Conservation (phyloP, 2,113 vertebrate genomes). For the Ctenodactylus gundi region DNA sequence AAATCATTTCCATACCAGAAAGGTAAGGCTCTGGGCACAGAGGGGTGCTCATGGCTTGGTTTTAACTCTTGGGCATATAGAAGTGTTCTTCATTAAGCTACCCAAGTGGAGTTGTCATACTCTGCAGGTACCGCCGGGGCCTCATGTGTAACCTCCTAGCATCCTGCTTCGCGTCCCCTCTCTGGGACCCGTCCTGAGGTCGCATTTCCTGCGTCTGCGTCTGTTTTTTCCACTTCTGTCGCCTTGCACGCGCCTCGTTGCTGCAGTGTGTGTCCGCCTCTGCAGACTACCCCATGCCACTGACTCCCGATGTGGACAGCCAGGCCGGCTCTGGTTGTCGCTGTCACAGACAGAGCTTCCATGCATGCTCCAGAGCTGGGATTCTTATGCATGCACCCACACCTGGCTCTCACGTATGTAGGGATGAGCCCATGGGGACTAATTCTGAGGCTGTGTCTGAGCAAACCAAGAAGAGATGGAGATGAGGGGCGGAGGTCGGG, state of each 20-base stretch:
- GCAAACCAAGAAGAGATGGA: not conserved
- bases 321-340: not conserved
- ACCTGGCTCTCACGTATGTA: not conserved
- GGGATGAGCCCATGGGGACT: rapidly evolving
- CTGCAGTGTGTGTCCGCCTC: not conserved
- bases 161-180: not conserved
- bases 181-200: not conserved
- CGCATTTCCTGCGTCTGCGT: not conserved
- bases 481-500: not conserved
- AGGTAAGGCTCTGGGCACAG: too few relatives aligned
- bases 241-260: too few relatives aligned
- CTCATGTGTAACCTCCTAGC: not conserved
- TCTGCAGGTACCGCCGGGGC: not conserved
- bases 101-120: too few relatives aligned
- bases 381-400: not conserved
- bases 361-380: not conserved
- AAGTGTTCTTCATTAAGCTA: not conserved
- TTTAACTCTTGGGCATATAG: not conserved
- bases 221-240: not conserved
- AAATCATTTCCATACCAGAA: not conserved
- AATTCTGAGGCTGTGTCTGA: not conserved
- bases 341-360: not conserved
- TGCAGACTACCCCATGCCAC: rapidly evolving
- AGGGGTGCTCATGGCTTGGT: not conserved
- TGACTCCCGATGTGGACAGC: too few relatives aligned